These are phyloP conservation scores for Elegia similella DNA, from an alignment of 2,888 invertebrate species.

Conservation along the genomic window DNA sequence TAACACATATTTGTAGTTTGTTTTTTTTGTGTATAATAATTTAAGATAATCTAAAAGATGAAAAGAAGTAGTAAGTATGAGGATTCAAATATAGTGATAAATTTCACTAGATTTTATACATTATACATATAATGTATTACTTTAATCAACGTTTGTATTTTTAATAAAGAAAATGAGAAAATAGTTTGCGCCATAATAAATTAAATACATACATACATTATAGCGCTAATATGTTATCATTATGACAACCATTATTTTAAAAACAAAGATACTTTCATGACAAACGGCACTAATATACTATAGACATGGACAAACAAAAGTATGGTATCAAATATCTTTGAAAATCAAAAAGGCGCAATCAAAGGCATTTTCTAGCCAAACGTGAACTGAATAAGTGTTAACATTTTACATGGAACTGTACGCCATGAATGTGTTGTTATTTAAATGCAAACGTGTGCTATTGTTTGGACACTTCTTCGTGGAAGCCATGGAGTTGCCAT, in stretches of 20 bases:
- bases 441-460: conserved; percentile 8
- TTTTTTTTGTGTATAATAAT: too few species aligned
- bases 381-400: conserved; percentile 5
- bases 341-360: neutral
- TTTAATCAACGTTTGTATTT: too few species aligned
- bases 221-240: too few species aligned
- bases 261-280: neutral
- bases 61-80: too few species aligned
- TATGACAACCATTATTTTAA: neutral
- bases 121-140: too few species aligned
- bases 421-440: conserved; percentile 1
- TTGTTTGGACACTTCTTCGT: neutral
- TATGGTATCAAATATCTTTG: neutral
- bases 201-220: too few species aligned
- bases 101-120: too few species aligned
- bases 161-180: too few species aligned
- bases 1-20: too few species aligned
- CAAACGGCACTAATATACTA: neutral
- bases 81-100: too few species aligned
- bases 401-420: neutral
- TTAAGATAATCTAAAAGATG: too few species aligned
- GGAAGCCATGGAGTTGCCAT: neutral
- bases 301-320: neutral
- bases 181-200: too few species aligned
- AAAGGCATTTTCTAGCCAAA: neutral